Base-by-base conservation (phyloP, 2,797 vertebrate genomes). In the Echeneis naucrates region DNA sequence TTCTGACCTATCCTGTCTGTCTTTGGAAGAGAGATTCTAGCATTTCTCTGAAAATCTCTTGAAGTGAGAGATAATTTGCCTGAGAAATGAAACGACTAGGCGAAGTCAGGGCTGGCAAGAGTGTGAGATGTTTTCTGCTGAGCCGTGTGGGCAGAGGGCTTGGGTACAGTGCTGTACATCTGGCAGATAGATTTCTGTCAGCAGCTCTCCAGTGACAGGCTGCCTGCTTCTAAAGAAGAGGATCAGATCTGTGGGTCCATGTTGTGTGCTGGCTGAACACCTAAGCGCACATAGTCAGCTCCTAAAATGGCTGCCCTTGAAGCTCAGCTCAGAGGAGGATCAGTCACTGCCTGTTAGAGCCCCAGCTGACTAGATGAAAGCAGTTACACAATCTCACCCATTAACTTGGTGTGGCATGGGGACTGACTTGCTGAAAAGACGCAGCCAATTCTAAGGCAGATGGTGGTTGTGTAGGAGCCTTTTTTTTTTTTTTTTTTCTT, bases 301-400 rank as follows among this genome's bases (percentile, higher is more conserved):
- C 91, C 95, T 98, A 98, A 99, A 98, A 99, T 99, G 97, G 97
- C 97, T 97, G 96, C 96, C 95, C 92, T 95, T 95, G 93, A 95
- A 96, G 96, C 96, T 96, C 91, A 86, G 90, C 90, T 93, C 92
- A 93, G 87, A 92, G 89, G 94, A 97, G 96, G 96, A 96, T 93
- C 95, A 94, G 93, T 91, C 94, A 93, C 94, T 87, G 95, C 94
- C 87, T 95, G 95, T 95, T 95, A 93, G 93, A 96, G 95, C 95
- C 95, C 93, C 94, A 84, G 93, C 88, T 95, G 96, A 96, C 94
- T 89, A 95, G 95, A 96, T 97, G 94, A 95, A 97, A 96, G 96
- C 95, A 90, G 81, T 94, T 94, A 95, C 95, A 96, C 77, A 95
- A 96, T 95, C 86, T 89, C 94, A 92, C 93, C 96, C 95, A 95